phyloP scores from a whole-genome alignment of 2,113 vertebrate species.

The Phrynosoma blainvillii region DNA sequence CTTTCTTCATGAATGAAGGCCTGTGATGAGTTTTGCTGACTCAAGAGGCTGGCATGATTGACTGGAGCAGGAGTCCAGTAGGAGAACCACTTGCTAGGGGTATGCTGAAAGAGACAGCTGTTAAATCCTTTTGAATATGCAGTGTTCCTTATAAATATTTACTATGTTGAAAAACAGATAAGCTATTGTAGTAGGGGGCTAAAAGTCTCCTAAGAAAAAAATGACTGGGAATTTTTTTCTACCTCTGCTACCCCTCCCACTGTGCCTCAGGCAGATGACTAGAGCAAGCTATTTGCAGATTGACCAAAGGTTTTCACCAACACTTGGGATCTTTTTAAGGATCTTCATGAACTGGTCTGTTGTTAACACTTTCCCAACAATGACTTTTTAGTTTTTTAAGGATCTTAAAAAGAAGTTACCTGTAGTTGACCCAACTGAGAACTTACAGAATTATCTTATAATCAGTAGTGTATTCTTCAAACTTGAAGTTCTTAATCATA shows the following conservation, averaged over 20 bases:
- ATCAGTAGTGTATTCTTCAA: not conserved
- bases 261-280: slow-evolving; percentile 55
- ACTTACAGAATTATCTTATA: not conserved
- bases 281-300: slow-evolving; percentile 58
- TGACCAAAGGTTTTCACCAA: slow-evolving; percentile 1
- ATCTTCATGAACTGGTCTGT: not conserved
- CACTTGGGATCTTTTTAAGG: not conserved
- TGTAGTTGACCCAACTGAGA: not conserved
- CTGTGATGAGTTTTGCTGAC: slow-evolving; percentile 61
- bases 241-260: slow-evolving; percentile 7
- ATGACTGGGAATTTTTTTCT: slow-evolving; percentile 51
- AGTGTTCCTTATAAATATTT: slow-evolving; percentile 69
- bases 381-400: not conserved
- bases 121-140: slow-evolving; percentile 48
- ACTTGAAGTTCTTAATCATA: not conserved
- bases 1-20: slow-evolving; percentile 44
- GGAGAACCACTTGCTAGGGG: slow-evolving; percentile 53
- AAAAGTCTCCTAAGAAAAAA: slow-evolving; percentile 48
- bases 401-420: not conserved
- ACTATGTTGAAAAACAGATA: slow-evolving; percentile 66
- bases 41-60: slow-evolving; percentile 59
- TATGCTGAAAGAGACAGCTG: slow-evolving; percentile 53
- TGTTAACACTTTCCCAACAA: not conserved
- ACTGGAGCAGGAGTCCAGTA: slow-evolving; percentile 68
- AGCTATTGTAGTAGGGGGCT: slow-evolving; percentile 53